A percentile compares a stretch with the other conserved stretches of the same genome.
Evolutionary conservation across 2,888 invertebrate species (phyloP).

Genomic region (Hirtodrosophila trivittata): DNA sequence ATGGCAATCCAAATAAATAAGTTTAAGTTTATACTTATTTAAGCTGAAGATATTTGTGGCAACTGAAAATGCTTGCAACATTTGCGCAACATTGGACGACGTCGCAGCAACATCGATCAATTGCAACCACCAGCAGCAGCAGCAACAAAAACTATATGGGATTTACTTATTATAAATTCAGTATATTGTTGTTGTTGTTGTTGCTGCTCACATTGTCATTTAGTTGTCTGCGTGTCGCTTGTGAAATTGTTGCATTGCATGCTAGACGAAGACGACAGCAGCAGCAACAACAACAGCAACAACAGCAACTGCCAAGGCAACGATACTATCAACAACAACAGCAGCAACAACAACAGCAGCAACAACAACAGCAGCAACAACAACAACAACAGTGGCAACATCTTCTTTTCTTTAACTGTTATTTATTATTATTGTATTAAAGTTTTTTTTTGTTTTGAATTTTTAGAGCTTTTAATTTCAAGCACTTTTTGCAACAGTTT

Average conservation of each 20-base stretch:
- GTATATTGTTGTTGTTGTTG: conserved; percentile 27
- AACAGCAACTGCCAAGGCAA: conserved; percentile 16
- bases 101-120: conserved; percentile 55
- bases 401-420: conserved; percentile 73
- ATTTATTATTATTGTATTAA: conserved; percentile 69
- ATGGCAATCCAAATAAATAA: conserved; percentile 70
- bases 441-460: conserved; percentile 36
- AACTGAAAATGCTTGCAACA: conserved; percentile 41
- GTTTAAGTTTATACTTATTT: conserved; percentile 56
- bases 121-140: conserved; percentile 33
- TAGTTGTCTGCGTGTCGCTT: conserved; percentile 76
- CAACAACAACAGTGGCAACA: conserved; percentile 51
- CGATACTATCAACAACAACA: conserved; percentile 52
- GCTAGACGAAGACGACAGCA: conserved; percentile 48
- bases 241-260: conserved; percentile 78
- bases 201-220: conserved; percentile 74
- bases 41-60: conserved; percentile 55
- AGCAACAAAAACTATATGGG: conserved; percentile 8
- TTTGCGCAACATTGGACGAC: conserved; percentile 56
- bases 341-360: conserved; percentile 37
- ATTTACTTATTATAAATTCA: conserved; percentile 70
- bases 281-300: conserved; percentile 39
- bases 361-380: conserved; percentile 20
- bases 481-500: conserved; percentile 67
- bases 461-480: conserved; percentile 47